Evolutionary conservation across 2,888 invertebrate genomes (phyloP), one percentile per base, ranked within the genome.

Genomic region (Tineola bisselliella): DNA sequence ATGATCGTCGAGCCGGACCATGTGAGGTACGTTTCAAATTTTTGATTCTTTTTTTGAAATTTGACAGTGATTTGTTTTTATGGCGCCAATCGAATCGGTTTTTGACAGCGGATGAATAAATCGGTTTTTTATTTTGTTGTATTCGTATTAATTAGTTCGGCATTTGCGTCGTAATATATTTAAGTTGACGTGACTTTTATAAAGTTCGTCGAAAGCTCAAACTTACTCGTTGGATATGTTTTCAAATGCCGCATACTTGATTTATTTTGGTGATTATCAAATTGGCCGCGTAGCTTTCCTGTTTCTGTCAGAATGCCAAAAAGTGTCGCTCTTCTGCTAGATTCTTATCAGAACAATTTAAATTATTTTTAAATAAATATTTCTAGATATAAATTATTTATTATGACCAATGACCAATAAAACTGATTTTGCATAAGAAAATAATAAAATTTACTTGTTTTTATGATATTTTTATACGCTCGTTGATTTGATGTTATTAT

Each of bases 1-100:
- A 88, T 88, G 87, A 87, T 88, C 69, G 88, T 88, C 71, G 88
- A 88, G 70, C 79, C 84, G 70, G 88, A 88, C 79, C 86, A 87
- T 77, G 74, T 86, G 81, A 86, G 87, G 87, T 87, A 84, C 69
- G 81, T 74, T 70, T 70, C 54, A 33, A 8, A 59, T 62, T 63
- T 62, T n/a, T 56, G 17, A n/a, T 43, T 44, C n/a, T 48, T 48
- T 15, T 38, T 58, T 61, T 33, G 38, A 19, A 17, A 13, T 12
- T 57, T 61, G 61, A 30, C 56, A 31, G 13, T 59, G 48, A 48
- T 48, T 48, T 48, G 48, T 17, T 48, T 48, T 48, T 48, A 48
- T 48, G 8, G 8, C 17, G 5, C 48, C 48, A 48, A 48, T 48
- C 48, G 48, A 15, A 15, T 48, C 15, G 48, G 48, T 48, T 13